phyloP scores from a whole-genome alignment of 1,140 invertebrate species.

The Zaprionus ornatus region DNA sequence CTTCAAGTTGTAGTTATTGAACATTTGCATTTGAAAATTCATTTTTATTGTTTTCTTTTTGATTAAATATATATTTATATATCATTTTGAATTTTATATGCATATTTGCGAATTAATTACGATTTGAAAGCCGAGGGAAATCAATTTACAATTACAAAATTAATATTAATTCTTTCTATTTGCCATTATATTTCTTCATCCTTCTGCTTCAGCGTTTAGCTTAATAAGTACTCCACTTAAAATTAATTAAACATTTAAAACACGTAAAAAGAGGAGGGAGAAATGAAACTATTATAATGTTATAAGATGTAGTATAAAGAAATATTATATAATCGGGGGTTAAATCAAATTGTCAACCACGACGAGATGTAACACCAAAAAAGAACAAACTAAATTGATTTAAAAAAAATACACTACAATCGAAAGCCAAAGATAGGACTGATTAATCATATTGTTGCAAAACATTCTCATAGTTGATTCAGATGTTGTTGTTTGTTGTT shows the following conservation, averaged over 20 bases:
- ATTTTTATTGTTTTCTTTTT: slow-evolving; percentile 10
- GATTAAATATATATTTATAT: slow-evolving; percentile 9
- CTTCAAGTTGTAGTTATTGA: slow-evolving; percentile 9
- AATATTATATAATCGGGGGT: neutral
- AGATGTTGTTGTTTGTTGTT: slow-evolving; percentile 4
- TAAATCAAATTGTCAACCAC: slow-evolving; percentile 4
- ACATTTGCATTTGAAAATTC: slow-evolving; percentile 5
- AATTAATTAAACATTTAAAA: slow-evolving; percentile 54
- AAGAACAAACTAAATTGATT: slow-evolving; percentile 2
- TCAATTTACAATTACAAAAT: neutral
- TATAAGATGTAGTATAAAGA: neutral
- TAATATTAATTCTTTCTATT: slow-evolving; percentile 4
- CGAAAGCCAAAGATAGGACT: slow-evolving; percentile 34
- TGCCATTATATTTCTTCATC: neutral
- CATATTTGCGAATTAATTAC: neutral
- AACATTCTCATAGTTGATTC: slow-evolving; percentile 2
- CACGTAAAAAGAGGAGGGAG: slow-evolving; percentile 25
- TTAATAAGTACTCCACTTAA: slow-evolving; percentile 56
- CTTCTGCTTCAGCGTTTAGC: slow-evolving; percentile 10
- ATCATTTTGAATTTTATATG: neutral
- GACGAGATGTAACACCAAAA: slow-evolving; percentile 6
- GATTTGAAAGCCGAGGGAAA: slow-evolving; percentile 3
- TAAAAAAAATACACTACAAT: slow-evolving; percentile 33
- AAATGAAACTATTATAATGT: neutral
- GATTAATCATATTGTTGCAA: slow-evolving; percentile 25